phyloP scores from a whole-genome alignment of 1,140 invertebrate species.

The Mycetomoellerius zeteki region DNA sequence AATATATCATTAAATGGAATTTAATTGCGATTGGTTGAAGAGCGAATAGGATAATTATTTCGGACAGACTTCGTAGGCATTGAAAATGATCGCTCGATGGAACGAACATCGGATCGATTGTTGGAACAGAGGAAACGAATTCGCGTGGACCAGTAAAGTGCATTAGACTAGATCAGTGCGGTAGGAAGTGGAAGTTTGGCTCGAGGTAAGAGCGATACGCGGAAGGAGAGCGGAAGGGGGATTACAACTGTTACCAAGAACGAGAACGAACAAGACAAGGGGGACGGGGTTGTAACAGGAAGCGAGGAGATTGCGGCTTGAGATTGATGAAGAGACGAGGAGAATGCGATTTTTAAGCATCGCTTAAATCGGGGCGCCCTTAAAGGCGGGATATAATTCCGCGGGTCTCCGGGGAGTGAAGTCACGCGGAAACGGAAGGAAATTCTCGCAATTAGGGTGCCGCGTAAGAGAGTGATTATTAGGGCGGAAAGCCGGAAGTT shows the following conservation, averaged over 20 bases:
- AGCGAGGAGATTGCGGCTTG: conserved; percentile 47
- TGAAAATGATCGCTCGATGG: conserved; percentile 17
- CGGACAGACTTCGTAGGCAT: background rate
- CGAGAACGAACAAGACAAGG: conserved; percentile 47
- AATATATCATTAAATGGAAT: background rate
- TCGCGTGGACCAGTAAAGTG: conserved; percentile 50
- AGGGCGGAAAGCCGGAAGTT: conserved; percentile 58
- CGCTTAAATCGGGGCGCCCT: conserved; percentile 50
- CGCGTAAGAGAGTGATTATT: conserved; percentile 54
- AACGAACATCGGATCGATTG: conserved; percentile 13
- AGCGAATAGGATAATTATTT: background rate
- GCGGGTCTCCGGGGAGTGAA: conserved; percentile 21
- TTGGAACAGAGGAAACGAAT: conserved; percentile 25
- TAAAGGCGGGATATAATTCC: conserved; percentile 44
- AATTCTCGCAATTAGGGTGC: conserved; percentile 45
- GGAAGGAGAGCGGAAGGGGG: conserved; percentile 37
- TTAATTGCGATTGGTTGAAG: background rate
- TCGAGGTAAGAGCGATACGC: conserved; percentile 15
- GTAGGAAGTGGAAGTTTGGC: conserved; percentile 52
- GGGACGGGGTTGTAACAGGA: conserved; percentile 52
- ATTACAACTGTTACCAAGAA: conserved; percentile 50
- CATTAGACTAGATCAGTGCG: conserved; percentile 51
- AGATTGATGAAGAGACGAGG: conserved; percentile 60
- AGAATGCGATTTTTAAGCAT: conserved; percentile 65
- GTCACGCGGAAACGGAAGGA: conserved; percentile 56